A percentile compares a stretch with the other conserved stretches of the same genome.
These are phyloP conservation scores for Limnodromus scolopaceus DNA, from an alignment of 2,797 vertebrate species.

Conservation along the genomic window DNA sequence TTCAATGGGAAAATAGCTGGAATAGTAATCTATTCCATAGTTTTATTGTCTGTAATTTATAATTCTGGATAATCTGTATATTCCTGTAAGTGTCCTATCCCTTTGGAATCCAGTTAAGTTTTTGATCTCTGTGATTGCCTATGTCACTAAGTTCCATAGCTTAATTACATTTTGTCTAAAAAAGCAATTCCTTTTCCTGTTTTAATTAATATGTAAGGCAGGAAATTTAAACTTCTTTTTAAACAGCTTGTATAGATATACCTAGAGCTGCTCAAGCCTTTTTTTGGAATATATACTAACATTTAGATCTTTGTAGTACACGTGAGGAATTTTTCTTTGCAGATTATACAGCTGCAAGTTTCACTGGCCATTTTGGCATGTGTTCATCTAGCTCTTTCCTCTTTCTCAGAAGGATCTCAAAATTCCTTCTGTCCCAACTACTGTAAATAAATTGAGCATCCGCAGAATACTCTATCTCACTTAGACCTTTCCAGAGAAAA, in stretches of 20 bases:
- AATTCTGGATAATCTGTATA: background rate
- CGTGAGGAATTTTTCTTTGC: background rate
- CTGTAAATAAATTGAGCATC: background rate
- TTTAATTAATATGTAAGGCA: background rate
- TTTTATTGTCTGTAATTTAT: background rate
- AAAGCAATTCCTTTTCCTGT: background rate
- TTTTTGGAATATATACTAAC: fast-evolving
- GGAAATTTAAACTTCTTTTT: background rate
- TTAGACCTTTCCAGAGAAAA: background rate
- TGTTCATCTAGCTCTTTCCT: background rate
- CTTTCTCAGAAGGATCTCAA: background rate
- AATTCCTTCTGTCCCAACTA: background rate
- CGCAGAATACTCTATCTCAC: background rate
- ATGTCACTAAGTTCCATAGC: background rate
- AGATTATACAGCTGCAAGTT: background rate
- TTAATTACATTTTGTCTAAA: background rate
- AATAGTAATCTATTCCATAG: background rate
- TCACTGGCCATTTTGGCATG: background rate
- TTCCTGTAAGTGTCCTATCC: background rate
- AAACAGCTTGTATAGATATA: background rate
- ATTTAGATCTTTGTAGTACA: background rate
- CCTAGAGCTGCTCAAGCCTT: background rate
- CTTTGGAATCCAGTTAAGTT: background rate
- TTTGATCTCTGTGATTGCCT: background rate
- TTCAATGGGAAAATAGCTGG: background rate